phyloP scores from a whole-genome alignment of 1,140 invertebrate species.

The Drosophila orosa region DNA sequence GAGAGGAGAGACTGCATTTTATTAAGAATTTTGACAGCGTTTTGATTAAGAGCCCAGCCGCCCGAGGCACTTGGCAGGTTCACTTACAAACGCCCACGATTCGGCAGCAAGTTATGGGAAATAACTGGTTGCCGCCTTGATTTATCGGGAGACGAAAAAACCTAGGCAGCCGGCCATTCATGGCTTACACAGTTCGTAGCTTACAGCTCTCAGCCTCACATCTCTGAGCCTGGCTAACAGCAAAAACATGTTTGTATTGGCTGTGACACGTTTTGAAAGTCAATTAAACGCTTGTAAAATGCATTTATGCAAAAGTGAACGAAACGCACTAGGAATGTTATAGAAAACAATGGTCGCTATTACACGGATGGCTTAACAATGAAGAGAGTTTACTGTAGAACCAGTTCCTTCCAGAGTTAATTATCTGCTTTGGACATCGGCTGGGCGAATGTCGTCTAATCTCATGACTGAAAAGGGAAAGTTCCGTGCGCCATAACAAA shows the following conservation, averaged over 20 bases:
- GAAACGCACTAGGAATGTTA: conserved; percentile 39
- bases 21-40: conserved; percentile 79
- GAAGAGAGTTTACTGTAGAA: conserved; percentile 24
- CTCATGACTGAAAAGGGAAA: conserved; percentile 27
- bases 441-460: conserved; percentile 31
- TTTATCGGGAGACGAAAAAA: conserved; percentile 39
- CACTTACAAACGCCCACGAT: conserved; percentile 37
- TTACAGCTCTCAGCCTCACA: conserved; percentile 13
- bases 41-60: conserved; percentile 70
- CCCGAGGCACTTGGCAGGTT: conserved; percentile 46
- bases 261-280: conserved; percentile 74
- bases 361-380: conserved; percentile 11
- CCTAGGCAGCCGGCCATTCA: conserved; percentile 54
- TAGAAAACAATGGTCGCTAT: conserved; percentile 16
- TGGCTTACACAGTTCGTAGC: conserved; percentile 46
- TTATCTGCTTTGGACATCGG: conserved; percentile 33
- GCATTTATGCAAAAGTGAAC: conserved; percentile 68
- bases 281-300: conserved; percentile 76
- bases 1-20: conserved; percentile 43
- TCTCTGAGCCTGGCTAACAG: conserved; percentile 46
- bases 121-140: conserved; percentile 57
- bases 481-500: conserved; percentile 21
- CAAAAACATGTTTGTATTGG: conserved; percentile 62
- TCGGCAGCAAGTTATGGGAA: conserved; percentile 41
- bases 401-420: conserved; percentile 36